These are phyloP conservation scores for Phenganax stokvisi DNA, from an alignment of 92 coral and sea anemone species.

Conservation along the genomic window DNA sequence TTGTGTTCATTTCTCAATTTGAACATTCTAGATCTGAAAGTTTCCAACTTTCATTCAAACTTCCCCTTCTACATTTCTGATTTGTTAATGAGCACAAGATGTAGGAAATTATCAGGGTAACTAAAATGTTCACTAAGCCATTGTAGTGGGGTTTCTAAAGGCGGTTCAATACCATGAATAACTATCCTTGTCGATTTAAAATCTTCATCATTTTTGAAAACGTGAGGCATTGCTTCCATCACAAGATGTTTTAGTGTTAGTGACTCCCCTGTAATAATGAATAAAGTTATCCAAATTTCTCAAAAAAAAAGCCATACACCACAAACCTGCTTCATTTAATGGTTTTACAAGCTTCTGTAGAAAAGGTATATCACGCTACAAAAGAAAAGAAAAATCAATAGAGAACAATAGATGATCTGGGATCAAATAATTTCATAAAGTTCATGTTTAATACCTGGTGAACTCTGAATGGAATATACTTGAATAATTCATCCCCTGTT, in stretches of 20 bases:
- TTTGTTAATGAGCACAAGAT: slow-evolving; percentile 50
- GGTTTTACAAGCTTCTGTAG: slow-evolving; percentile 77
- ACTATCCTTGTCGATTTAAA: slow-evolving; percentile 69
- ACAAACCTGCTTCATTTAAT: slow-evolving; percentile 65
- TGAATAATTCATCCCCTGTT: slow-evolving; percentile 81
- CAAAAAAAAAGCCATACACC: neutral
- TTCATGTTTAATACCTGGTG: slow-evolving; percentile 64
- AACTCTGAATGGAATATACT: slow-evolving; percentile 87
- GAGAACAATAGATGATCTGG: neutral
- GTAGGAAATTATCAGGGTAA: slow-evolving; percentile 89
- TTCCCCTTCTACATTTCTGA: neutral
- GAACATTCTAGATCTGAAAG: too few species aligned
- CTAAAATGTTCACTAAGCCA: slow-evolving; percentile 99
- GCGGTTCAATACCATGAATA: slow-evolving; percentile 89
- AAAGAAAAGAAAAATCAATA: neutral
- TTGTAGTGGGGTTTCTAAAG: slow-evolving; percentile 89
- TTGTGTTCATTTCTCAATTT: too few species aligned
- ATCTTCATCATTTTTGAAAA: slow-evolving; percentile 60
- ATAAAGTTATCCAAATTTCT: neutral
- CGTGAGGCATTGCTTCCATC: slow-evolving; percentile 61
- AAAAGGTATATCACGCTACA: slow-evolving; percentile 76
- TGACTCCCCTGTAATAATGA: slow-evolving; percentile 60
- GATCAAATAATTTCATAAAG: neutral
- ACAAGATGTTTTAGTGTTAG: slow-evolving; percentile 66
- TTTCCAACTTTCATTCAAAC: too few species aligned